Conservation (phyloP, 2,797 vertebrate species). For the Emys orbicularis region DNA sequence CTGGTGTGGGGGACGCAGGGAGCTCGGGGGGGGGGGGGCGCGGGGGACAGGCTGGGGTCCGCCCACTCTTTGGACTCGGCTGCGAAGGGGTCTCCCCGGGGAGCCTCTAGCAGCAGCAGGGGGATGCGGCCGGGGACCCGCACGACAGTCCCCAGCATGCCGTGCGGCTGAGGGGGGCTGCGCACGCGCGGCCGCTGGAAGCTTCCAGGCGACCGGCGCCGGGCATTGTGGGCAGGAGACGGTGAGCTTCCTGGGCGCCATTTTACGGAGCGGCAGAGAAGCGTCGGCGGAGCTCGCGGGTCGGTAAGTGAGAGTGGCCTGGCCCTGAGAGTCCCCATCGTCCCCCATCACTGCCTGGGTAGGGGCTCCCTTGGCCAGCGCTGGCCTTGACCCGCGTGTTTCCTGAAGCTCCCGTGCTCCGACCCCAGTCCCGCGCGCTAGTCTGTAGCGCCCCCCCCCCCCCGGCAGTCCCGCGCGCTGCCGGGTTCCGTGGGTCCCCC, state of each 20-base stretch:
- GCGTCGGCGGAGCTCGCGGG: not conserved
- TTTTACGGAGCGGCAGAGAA: constrained; percentile 74
- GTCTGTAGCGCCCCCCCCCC: too few species aligned
- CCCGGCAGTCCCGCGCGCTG: too few species aligned
- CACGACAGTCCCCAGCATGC: constrained; percentile 67
- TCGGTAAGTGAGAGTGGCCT: not conserved
- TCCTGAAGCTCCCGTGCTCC: not conserved
- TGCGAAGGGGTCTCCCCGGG: too few species aligned
- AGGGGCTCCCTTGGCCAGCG: too few species aligned
- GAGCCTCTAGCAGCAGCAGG: too few species aligned
- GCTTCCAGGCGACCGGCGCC: constrained; percentile 27
- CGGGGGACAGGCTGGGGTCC: not conserved
- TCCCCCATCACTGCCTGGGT: too few species aligned
- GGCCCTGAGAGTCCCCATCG: fast-evolving
- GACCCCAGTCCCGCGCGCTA: not conserved
- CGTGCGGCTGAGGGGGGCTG: not conserved
- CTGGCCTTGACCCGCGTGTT: too few species aligned
- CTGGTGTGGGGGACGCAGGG: too few species aligned
- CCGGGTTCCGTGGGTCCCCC: not conserved
- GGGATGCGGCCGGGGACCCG: fast-evolving
- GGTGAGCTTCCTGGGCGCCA: constrained; percentile 73
- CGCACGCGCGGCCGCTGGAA: constrained; percentile 43
- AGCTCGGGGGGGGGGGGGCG: too few species aligned
- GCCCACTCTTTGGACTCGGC: too few species aligned
- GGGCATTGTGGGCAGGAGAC: constrained; percentile 81